These are phyloP conservation scores for Carposina sasakii DNA, from an alignment of 1,140 invertebrate species.

Conservation along the genomic window DNA sequence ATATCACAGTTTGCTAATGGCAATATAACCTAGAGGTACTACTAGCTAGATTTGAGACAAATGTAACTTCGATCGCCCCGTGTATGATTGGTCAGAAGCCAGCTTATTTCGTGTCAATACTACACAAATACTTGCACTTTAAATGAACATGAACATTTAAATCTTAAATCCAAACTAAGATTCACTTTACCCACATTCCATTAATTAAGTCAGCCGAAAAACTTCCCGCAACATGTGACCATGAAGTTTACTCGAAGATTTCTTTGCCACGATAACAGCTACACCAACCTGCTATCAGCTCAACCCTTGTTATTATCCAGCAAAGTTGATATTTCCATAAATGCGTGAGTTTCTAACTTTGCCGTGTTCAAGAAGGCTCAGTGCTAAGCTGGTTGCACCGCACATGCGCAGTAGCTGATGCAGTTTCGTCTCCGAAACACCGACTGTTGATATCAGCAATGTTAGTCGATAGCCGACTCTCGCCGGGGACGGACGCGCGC, in stretches of 20 bases:
- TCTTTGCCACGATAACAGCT: too few species aligned
- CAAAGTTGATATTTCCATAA: slow-evolving; percentile 24
- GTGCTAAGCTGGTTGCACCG: slow-evolving; percentile 38
- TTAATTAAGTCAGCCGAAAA: too few species aligned
- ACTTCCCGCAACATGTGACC: too few species aligned
- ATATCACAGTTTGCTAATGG: too few species aligned
- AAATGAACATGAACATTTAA: slow-evolving; percentile 6
- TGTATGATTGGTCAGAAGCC: too few species aligned
- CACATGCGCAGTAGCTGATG: slow-evolving; percentile 46
- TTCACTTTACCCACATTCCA: slow-evolving; percentile 27
- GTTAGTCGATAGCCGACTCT: slow-evolving; percentile 53
- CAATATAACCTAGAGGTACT: too few species aligned
- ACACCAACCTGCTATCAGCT: too few species aligned
- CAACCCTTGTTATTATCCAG: slow-evolving; percentile 13
- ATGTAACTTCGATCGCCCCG: too few species aligned
- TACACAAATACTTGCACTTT: too few species aligned
- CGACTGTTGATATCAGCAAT: slow-evolving; percentile 19
- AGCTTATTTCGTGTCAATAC: too few species aligned
- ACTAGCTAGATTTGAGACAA: too few species aligned
- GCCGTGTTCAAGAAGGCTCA: slow-evolving; percentile 35
- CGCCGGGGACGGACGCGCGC: slow-evolving; percentile 24
- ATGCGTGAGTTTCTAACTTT: slow-evolving; percentile 17
- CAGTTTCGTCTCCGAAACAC: slow-evolving; percentile 35
- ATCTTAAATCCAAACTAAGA: slow-evolving; percentile 18
- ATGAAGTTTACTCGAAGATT: too few species aligned